Evolutionary conservation across 2,888 invertebrate genomes (phyloP).

Genomic region (Macrosoma leucophasiata): DNA sequence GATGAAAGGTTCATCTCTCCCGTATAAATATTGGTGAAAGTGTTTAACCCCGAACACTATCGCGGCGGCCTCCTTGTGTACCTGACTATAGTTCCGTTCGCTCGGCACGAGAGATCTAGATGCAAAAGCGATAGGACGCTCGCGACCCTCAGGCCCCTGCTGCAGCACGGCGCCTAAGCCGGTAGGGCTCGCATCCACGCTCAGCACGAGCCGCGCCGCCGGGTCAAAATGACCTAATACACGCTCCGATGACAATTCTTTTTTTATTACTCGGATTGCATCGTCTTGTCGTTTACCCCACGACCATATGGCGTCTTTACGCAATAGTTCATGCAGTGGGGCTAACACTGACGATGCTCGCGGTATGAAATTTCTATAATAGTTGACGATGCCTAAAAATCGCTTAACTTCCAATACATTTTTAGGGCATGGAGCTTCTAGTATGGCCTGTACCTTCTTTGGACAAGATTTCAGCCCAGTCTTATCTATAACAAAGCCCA

Average conservation of each 20-base stretch:
- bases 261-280: neutral
- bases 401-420: conserved; percentile 13
- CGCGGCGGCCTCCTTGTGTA: conserved; percentile 22
- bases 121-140: conserved; percentile 15
- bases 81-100: conserved; percentile 19
- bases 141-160: conserved; percentile 9
- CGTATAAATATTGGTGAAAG: conserved; percentile 22
- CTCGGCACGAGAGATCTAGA: conserved; percentile 17
- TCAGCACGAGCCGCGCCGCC: conserved; percentile 9
- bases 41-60: conserved; percentile 17
- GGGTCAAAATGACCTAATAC: conserved; percentile 20
- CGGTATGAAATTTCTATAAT: conserved; percentile 18
- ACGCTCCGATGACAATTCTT: conserved; percentile 12
- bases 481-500: conserved; percentile 16
- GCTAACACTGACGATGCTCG: conserved; percentile 13
- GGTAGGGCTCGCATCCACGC: conserved; percentile 16
- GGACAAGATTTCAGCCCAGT: conserved; percentile 11
- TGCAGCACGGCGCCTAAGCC: conserved; percentile 19
- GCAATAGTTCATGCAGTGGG: conserved; percentile 16
- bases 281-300: conserved; percentile 9
- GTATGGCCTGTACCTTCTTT: conserved; percentile 16
- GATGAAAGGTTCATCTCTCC: conserved; percentile 15
- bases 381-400: conserved; percentile 19
- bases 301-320: conserved; percentile 7
- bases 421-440: conserved; percentile 9